phyloP scores from a whole-genome alignment of 92 coral and sea anemone genomes.

The Virgularia gustaviana region DNA sequence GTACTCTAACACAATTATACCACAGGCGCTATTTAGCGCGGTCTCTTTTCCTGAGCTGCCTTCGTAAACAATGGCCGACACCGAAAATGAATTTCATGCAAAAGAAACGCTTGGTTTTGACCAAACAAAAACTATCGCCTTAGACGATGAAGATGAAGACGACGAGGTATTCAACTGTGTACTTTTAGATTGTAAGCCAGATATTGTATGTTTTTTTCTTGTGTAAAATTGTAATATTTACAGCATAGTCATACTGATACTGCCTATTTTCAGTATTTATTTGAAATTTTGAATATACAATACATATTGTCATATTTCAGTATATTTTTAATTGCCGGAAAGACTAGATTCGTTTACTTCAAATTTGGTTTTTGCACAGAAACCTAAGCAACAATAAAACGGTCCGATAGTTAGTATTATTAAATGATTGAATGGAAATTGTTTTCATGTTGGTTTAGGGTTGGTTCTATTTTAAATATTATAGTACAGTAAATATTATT shows the following conservation, averaged over 20 bases:
- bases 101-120: constrained; percentile 19
- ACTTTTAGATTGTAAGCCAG: neutral
- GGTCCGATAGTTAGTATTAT: neutral
- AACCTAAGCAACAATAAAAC: neutral
- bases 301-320: no score
- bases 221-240: no score
- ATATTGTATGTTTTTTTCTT: neutral
- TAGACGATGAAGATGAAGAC: constrained; percentile 30
- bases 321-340: no score
- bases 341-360: no score
- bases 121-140: constrained; percentile 2
- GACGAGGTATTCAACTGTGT: constrained; percentile 8
- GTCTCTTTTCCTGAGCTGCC: neutral
- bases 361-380: no score
- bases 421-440: neutral
- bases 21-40: no score
- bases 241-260: no score
- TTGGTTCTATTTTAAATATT: neutral
- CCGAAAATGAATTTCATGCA: neutral
- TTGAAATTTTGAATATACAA: no score
- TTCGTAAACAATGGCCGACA: constrained; percentile 14
- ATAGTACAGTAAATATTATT: neutral
- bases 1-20: no score
- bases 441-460: neutral
- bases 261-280: no score